These are phyloP conservation scores for Onychomys leucogaster DNA, from an alignment of 2,797 vertebrate genomes.

Conservation along the genomic window DNA sequence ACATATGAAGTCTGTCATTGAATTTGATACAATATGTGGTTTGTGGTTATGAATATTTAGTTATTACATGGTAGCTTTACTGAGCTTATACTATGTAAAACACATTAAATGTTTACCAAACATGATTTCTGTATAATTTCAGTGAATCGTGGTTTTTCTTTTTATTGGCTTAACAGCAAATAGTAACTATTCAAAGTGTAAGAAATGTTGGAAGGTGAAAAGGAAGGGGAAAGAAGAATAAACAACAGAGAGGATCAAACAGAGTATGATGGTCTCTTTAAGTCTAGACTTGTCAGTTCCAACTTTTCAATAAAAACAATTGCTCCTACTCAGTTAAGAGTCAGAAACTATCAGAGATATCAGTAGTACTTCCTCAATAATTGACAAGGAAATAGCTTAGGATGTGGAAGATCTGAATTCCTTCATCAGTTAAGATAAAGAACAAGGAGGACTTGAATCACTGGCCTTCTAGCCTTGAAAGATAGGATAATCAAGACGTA, in stretches of 20 bases:
- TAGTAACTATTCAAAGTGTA: not conserved
- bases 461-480: not conserved
- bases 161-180: not conserved
- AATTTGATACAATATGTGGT: not conserved
- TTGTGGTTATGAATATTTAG: not conserved
- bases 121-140: not conserved
- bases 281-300: not conserved
- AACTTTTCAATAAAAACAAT: not conserved
- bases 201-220: not conserved
- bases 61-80: not conserved
- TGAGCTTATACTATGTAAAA: not conserved
- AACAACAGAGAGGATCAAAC: not conserved
- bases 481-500: not conserved
- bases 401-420: too few relatives aligned
- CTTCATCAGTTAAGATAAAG: not conserved
- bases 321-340: not conserved
- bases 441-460: not conserved
- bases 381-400: not conserved
- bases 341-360: not conserved
- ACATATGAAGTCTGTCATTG: not conserved
- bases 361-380: not conserved
- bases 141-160: not conserved
- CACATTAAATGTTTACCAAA: constrained; percentile 2
- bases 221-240: not conserved
- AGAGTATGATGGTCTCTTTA: not conserved